Base-by-base conservation (phyloP, 2,113 vertebrate genomes). In the Shinisaurus crocodilurus region DNA sequence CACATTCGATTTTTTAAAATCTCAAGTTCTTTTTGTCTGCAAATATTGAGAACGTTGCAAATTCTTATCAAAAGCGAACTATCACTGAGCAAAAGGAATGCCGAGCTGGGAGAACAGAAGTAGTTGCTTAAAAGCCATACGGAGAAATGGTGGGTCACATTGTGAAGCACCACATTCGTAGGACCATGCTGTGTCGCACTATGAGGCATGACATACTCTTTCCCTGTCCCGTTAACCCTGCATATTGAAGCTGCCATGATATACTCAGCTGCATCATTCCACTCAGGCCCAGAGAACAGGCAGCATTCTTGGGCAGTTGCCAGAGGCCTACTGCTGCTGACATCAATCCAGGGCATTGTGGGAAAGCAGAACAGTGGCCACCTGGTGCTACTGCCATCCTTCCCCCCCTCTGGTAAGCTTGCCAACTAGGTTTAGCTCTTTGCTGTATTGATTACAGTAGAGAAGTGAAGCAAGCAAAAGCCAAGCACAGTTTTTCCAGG, bases 81-180 rank as follows among this genome's bases (percentile, higher is more conserved):
- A 89, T 82, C 70, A 93, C 83, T 88, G 81, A 88, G 63, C 57
- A 90, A 92, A 86, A 91, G 79, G 76, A 43, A 57, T 92, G 86
- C 82, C 81, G 20, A 85, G 83, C 57, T 76, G 0, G 0, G 88
- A 29, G 85, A 2, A 67, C 57, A 34, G 37, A 77, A 50, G 85
- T 67, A 85, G n/a, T 76, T 84, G 74, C 57, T 85, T 65, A 37
- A 79, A 85, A 48, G 23, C 82, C 9, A 7, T 67, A n/a, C n/a
- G 74, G 57, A 84, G 45, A 69, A 48, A 50, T 67, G 10, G 77
- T n/a, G 29, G 60, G 32, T 32, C 34, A 15, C 6, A 50, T n/a
- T 60, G 86, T 63, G 57, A 40, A 1, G 18, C 23, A 34, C 13
- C 7, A 63, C 69, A 75, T 54, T 20, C 37, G 32, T 43, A 6